Conservation (phyloP, 2,888 invertebrate genomes). For the Hoplodrina blanda region DNA sequence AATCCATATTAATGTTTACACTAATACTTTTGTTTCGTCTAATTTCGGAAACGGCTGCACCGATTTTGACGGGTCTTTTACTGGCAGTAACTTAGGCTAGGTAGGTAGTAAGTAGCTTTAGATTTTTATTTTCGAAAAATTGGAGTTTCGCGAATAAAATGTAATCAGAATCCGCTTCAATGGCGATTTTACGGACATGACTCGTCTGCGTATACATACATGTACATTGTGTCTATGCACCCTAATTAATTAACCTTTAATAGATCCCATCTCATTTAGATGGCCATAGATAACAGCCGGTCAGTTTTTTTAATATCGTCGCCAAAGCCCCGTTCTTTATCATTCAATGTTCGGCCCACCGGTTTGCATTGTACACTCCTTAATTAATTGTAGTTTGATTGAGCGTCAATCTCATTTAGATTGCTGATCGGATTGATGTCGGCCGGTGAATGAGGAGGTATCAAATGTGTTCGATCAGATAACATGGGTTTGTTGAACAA, state of each 20-base stretch:
- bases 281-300: conserved; percentile 37
- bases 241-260: conserved; percentile 24
- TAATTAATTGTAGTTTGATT: conserved; percentile 85
- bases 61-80: too few species aligned
- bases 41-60: too few species aligned
- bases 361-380: conserved; percentile 64
- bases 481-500: conserved; percentile 52
- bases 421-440: conserved; percentile 65
- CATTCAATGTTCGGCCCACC: conserved; percentile 45
- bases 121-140: too few species aligned
- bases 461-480: conserved; percentile 76
- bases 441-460: conserved; percentile 76
- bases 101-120: too few species aligned
- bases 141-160: too few species aligned
- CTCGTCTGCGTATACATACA: too few species aligned
- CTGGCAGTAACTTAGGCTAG: too few species aligned
- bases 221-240: neutral
- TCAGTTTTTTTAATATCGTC: conserved; percentile 55
- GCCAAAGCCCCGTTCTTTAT: conserved; percentile 40
- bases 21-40: too few species aligned
- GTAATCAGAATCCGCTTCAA: too few species aligned
- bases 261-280: conserved; percentile 47
- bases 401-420: conserved; percentile 72
- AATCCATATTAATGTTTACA: too few species aligned
- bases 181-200: too few species aligned